Evolutionary conservation across 2,113 vertebrate species (phyloP), one percentile per base, ranked within the genome.

Genomic region (Thinocorus orbignyianus): DNA sequence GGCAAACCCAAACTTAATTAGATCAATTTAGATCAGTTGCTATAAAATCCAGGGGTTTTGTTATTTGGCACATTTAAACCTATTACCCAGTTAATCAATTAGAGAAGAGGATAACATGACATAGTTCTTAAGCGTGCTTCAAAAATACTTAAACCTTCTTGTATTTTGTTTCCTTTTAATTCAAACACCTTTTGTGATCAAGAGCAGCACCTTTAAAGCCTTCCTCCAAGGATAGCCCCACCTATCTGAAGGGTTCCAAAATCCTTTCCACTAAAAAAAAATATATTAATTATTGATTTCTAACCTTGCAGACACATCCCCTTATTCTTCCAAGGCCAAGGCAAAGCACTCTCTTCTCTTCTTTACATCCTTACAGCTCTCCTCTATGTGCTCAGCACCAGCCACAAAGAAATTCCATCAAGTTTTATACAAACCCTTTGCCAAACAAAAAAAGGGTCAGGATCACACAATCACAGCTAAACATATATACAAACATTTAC

Each of bases 21-120:
- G 83, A 95, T 97, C 49, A 93, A 86, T 90, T 94, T 60, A 95
- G 93, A 94, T 94, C 88, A 91, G 69, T 83, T 89, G 83, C 85
- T 85, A 88, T 95, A 91, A 87, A 91, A 93, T 93, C 95, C 90
- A 94, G 26, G 69, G 87, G 90, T 51, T 96, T 96, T 96, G 83
- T 92, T 96, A 95, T 88, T 95, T 96, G 88, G 72, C 42, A 86
- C 95, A 84, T 96, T 95, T 96, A 97, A 97, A 96, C 95, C 96
- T 90, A 95, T 97, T 94, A 97, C 80, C 93, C 60, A 70, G 69
- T 96, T 96, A 97, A 89, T 94, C 93, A 96, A 96, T 97, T 95
- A 96, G 78, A 92, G 95, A 88, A 81, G 92, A 92, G 89, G 93
- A 97, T 96, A 95, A 96, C 0, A 3, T 78, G 88, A 90, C 91